phyloP scores from a whole-genome alignment of 2,888 invertebrate genomes.

The Drosophila diplacantha region DNA sequence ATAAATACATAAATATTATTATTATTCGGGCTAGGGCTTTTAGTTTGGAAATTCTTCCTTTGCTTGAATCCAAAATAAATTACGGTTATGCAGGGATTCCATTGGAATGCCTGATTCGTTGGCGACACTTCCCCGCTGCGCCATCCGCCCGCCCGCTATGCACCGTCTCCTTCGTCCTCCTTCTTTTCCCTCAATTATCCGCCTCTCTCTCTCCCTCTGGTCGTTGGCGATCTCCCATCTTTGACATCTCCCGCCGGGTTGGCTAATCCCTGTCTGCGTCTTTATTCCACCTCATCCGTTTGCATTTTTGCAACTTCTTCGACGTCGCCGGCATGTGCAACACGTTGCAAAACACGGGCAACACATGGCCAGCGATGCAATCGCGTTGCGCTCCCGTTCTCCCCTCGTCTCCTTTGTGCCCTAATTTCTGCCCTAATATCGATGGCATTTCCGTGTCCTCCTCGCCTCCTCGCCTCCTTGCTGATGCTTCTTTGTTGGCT shows the following conservation, averaged over 20 bases:
- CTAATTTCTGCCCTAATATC: conserved; percentile 12
- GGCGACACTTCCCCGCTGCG: conserved; percentile 23
- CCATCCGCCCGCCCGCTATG: conserved; percentile 25
- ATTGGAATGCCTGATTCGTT: not conserved
- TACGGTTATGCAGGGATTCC: not conserved
- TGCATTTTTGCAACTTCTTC: conserved; percentile 25
- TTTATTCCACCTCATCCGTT: conserved; percentile 18
- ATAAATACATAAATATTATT: too few species aligned
- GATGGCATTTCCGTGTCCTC: conserved; percentile 7
- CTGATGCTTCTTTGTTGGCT: conserved; percentile 2
- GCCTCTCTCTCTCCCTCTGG: conserved; percentile 1
- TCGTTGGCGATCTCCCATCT: conserved; percentile 3
- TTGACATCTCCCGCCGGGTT: conserved; percentile 50
- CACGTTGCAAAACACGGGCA: conserved; percentile 48
- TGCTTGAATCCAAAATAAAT: too few species aligned
- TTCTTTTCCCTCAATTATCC: not conserved
- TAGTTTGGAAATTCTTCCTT: not conserved
- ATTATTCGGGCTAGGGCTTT: too few species aligned
- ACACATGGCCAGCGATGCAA: conserved; percentile 15
- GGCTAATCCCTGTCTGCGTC: conserved; percentile 53
- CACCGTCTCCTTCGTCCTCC: not conserved
- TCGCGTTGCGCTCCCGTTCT: conserved; percentile 1
- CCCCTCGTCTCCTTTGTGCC: conserved; percentile 5
- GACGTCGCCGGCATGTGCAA: conserved; percentile 53
- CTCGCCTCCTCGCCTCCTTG: not conserved